Base-by-base conservation (phyloP, 2,888 invertebrate genomes). In the Archaeoteleia sp. region DNA sequence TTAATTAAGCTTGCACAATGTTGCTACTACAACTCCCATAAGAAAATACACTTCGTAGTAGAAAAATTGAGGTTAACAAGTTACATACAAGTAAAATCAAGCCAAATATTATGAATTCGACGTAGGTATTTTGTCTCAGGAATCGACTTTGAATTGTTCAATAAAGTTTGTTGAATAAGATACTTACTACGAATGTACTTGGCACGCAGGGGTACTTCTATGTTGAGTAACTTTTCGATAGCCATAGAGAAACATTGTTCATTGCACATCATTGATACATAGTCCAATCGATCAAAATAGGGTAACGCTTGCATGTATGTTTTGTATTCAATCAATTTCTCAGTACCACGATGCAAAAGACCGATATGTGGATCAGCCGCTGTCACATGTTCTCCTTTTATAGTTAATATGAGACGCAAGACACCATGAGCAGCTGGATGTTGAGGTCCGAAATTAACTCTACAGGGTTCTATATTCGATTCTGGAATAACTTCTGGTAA, bases 231-330 rank as follows among this genome's bases (percentile, higher is more conserved):
- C 78, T 98, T 98, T 85, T 99, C 99, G 0, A 98, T 93, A 0
- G 98, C 98, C 62, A 99, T 82, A 0, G 97, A 96, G 86, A 93
- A 99, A 80, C 95, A 95, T 81, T 99, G 98, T 82, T 99, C 98
- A 82, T 98, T 99, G 86, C 95, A 95, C 98, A 99, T 98, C 98
- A 98, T 98, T 0, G 98, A 98, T 0, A 98, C 97, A 81, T 99
- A 99, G 87, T 99, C 98, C 51, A 98, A 87, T 0, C 98, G 92
- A 87, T 99, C 98, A 83, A 99, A 98, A 86, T 99, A 99, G 0
- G 99, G 99, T 73, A 99, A 86, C 0, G 98, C 98, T 86, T 98
- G 98, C 1, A 94, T 94, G 86, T 97, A 99, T 0, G 98, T 99
- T 87, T 99, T 99, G 86, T 98, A 96, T 85, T 99, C 98, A 34